phyloP scores from a whole-genome alignment of 1,140 invertebrate species.

The Phortica variegata region DNA sequence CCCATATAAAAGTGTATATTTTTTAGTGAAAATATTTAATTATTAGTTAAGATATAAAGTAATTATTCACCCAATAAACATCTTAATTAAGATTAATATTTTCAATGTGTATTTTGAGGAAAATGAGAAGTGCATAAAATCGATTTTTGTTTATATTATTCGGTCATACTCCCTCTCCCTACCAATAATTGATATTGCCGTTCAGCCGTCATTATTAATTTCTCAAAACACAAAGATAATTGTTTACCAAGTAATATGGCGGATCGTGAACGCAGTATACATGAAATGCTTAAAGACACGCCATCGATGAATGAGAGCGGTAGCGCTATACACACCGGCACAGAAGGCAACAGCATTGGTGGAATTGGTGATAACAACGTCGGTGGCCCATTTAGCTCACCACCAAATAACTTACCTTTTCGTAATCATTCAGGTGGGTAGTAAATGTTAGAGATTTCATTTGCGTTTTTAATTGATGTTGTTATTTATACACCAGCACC shows the following conservation, averaged over 20 bases:
- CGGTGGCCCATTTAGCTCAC: constrained; percentile 26
- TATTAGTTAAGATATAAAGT: too few species aligned
- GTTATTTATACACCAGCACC: constrained; percentile 27
- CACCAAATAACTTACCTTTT: constrained; percentile 53
- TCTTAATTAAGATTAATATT: too few species aligned
- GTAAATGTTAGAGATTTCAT: neutral
- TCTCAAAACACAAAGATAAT: neutral
- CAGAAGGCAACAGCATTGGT: constrained; percentile 55
- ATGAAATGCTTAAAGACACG: constrained; percentile 85
- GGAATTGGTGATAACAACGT: neutral
- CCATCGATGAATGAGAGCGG: constrained; percentile 77
- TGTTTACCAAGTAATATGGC: constrained; percentile 21
- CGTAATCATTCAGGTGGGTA: constrained; percentile 58
- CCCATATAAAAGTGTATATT: too few species aligned
- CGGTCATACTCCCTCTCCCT: neutral
- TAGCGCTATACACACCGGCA: constrained; percentile 73
- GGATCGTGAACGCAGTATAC: constrained; percentile 71
- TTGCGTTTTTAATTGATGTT: neutral
- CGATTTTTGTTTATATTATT: too few species aligned
- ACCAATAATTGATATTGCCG: too few species aligned
- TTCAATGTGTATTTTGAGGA: too few species aligned
- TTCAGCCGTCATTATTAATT: constrained; percentile 1
- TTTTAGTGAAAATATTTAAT: too few species aligned
- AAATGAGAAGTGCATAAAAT: too few species aligned
- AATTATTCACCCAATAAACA: too few species aligned